Base-by-base conservation (phyloP, 2,888 invertebrate species). In the Cephus rjabovi region DNA sequence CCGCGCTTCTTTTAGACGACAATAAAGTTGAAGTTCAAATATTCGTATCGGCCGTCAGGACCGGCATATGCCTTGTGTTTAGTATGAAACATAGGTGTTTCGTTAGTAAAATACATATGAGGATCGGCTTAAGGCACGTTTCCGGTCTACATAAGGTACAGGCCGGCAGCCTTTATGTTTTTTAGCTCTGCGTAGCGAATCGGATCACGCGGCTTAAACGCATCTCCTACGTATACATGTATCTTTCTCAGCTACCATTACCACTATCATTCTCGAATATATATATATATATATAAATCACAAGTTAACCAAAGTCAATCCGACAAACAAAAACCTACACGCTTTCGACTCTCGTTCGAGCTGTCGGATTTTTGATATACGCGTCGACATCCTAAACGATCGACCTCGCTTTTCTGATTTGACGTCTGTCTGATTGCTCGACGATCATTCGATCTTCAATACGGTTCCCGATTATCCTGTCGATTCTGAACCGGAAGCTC, bases 161-260 rank as follows among this genome's bases (percentile, higher is more conserved):
- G 40, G 71, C 31, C 77, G 77, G 77, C 77, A 71, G n/a, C 75
- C 77, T 77, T 77, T 77, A 69, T 70, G 77, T 77, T 75, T 77
- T 31, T 76, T 30, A 71, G 35, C 30, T 76, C 74, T 56, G 79
- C 78, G 77, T 70, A 69, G 78, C 78, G 76, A 82, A 82, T 83
- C 78, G 77, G 75, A 82, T 82, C 81, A 75, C 79, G 78, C 76
- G 76, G 80, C 78, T 80, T 79, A 79, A 68, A 74, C 73, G 74
- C 70, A 76, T 76, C 71, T 56, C 56, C 23, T 56, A 71, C 71
- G 31, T n/a, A 4, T 0, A 11, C 71, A 71, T 34, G 30, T 71
- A 34, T 23, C 34, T 31, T 56, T 40, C 15, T 37, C 37, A 37
- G 37, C 37, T 15, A 37, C 37, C 37, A 37, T 15, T 37, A 37